Evolutionary conservation across 2,888 invertebrate species (phyloP).

Genomic region (Holacanthella duospinosa): DNA sequence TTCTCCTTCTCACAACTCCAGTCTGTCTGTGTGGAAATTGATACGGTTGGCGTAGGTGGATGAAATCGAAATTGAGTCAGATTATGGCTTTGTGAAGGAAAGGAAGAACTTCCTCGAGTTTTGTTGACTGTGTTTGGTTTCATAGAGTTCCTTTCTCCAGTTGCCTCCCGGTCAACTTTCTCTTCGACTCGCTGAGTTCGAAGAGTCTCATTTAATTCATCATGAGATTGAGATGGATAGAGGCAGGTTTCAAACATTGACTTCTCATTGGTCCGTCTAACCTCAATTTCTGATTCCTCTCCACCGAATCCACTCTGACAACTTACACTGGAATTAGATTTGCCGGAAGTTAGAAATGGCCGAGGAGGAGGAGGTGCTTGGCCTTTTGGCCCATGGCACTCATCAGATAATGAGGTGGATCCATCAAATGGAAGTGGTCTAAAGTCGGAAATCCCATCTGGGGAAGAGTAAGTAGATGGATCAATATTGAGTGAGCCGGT

Average conservation of each 20-base stretch:
- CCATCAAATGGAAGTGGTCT: not conserved
- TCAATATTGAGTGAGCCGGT: not conserved
- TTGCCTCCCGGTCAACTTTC: not conserved
- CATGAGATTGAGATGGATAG: not conserved
- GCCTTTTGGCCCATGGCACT: not conserved
- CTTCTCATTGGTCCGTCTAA: not conserved
- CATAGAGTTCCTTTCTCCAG: not conserved
- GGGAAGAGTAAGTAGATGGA: not conserved
- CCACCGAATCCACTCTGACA: not conserved
- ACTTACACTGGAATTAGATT: conserved; percentile 3
- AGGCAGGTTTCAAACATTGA: not conserved
- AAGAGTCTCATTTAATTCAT: not conserved
- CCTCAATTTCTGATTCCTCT: not conserved
- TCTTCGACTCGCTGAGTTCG: not conserved
- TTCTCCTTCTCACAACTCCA: conserved; percentile 20
- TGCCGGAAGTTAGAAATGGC: not conserved
- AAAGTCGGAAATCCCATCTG: not conserved
- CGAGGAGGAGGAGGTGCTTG: not conserved
- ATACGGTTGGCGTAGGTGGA: not conserved
- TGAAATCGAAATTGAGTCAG: not conserved
- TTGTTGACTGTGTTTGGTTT: too few relatives aligned
- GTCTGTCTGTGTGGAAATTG: not conserved
- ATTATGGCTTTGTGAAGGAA: not conserved
- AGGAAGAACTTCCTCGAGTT: too few relatives aligned
- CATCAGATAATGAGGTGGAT: not conserved